Evolutionary conservation across 2,797 vertebrate genomes (phyloP).

Genomic region (Odontamblyopus rebecca): DNA sequence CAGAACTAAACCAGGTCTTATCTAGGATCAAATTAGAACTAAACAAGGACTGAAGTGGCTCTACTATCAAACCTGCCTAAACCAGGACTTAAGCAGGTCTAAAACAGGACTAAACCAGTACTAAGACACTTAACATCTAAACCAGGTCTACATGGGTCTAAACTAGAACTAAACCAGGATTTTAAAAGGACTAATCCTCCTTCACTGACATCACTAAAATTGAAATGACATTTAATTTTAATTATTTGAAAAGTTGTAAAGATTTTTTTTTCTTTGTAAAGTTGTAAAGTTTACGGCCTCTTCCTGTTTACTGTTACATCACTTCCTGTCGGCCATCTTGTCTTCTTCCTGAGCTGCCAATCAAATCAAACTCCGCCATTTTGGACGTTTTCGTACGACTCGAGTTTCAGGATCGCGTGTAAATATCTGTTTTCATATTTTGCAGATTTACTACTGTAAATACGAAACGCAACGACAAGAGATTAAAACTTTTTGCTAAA

Average conservation of each 20-base stretch:
- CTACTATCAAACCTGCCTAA: background rate
- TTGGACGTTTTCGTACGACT: background rate
- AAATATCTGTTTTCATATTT: conserved; percentile 98
- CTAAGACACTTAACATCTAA: too few relatives aligned
- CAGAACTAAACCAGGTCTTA: too few relatives aligned
- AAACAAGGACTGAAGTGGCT: background rate
- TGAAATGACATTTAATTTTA: too few relatives aligned
- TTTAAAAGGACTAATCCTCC: background rate
- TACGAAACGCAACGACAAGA: conserved; percentile 95
- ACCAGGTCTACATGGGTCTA: too few relatives aligned
- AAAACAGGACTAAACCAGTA: too few relatives aligned
- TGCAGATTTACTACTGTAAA: conserved; percentile 99
- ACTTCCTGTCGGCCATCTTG: conserved; percentile 1
- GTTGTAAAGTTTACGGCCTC: background rate
- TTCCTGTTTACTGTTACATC: conserved; percentile 9
- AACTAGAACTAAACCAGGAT: too few relatives aligned
- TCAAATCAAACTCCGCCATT: background rate
- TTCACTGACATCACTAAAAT: too few relatives aligned
- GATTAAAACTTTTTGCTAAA: conserved; percentile 99
- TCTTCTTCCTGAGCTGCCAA: conserved; percentile 6
- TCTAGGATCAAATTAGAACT: background rate
- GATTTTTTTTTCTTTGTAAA: background rate
- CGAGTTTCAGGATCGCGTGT: conserved; percentile 72
- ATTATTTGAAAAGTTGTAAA: too few relatives aligned
- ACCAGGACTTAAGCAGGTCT: too few relatives aligned